Conservation (phyloP, 2,797 vertebrate genomes). For the Bradypus variegatus region DNA sequence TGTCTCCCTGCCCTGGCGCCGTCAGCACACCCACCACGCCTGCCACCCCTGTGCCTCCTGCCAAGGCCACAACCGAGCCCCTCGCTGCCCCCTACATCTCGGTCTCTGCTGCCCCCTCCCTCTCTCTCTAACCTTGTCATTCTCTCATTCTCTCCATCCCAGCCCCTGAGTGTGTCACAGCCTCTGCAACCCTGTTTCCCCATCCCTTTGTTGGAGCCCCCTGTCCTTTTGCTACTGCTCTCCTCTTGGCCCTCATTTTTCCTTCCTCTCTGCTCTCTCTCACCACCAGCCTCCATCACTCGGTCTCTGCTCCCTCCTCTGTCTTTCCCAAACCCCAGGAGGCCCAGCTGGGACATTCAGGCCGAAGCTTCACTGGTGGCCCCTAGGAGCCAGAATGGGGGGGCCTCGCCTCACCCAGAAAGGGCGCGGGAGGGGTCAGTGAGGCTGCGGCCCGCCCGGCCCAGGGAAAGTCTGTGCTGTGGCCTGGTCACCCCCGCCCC, state of each 20-base stretch:
- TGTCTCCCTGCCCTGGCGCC: slow-evolving; percentile 37
- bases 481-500: slow-evolving; percentile 53
- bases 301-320: background rate
- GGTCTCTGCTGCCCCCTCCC: fast-evolving
- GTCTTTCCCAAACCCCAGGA: slow-evolving; percentile 24
- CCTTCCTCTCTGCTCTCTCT: background rate
- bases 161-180: background rate
- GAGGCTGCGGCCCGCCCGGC: slow-evolving; percentile 47
- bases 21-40: background rate
- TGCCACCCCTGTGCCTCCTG: background rate
- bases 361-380: slow-evolving; percentile 26
- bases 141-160: background rate
- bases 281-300: background rate
- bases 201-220: background rate
- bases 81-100: too few species aligned
- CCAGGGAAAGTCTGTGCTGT: slow-evolving; percentile 61
- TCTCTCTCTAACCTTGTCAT: background rate
- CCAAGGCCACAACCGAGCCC: background rate
- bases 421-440: background rate
- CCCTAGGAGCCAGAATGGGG: slow-evolving; percentile 1
- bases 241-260: background rate
- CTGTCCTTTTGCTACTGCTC: background rate
- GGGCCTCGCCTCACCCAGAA: background rate
- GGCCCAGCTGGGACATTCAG: background rate
- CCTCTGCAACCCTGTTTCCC: background rate